These are phyloP conservation scores for Champsocephalus gunnari DNA, from an alignment of 2,797 vertebrate genomes.

Conservation along the genomic window DNA sequence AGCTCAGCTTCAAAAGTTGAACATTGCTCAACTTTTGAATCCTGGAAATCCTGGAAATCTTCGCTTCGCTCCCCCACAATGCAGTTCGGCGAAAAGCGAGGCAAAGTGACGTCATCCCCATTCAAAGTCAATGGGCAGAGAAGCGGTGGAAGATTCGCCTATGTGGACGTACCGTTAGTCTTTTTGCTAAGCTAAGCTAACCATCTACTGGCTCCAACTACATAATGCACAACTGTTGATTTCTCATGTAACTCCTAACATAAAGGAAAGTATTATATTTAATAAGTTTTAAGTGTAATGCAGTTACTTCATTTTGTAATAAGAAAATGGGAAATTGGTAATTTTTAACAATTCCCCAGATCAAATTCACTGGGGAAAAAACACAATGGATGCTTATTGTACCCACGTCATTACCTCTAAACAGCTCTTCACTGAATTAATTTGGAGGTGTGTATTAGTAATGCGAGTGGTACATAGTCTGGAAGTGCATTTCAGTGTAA, in stretches of 20 bases:
- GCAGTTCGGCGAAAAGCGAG: too few species aligned
- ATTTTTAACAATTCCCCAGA: constrained; percentile 56
- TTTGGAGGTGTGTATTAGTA: constrained; percentile 72
- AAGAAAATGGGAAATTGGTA: constrained; percentile 54
- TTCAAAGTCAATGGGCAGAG: too few species aligned
- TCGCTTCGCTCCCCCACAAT: too few species aligned
- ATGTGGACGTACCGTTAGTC: not conserved
- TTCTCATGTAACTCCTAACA: too few species aligned
- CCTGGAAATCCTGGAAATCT: too few species aligned
- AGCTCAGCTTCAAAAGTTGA: too few species aligned
- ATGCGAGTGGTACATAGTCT: constrained; percentile 70
- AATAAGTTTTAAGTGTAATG: constrained; percentile 9
- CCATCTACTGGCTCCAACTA: not conserved
- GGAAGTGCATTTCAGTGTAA: constrained; percentile 56
- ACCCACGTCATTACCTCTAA: constrained; percentile 58
- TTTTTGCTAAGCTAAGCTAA: constrained; percentile 19
- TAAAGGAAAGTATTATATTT: too few species aligned
- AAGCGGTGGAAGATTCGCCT: too few species aligned
- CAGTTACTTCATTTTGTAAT: constrained; percentile 36
- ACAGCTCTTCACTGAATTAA: constrained; percentile 59
- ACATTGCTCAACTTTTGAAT: too few species aligned
- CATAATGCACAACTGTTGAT: not conserved
- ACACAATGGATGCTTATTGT: constrained; percentile 71
- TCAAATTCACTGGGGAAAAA: constrained; percentile 42
- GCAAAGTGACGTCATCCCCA: too few species aligned